phyloP scores from a whole-genome alignment of 53 echinoderm and acorn worm genomes.

The Mesocentrotus franciscanus region DNA sequence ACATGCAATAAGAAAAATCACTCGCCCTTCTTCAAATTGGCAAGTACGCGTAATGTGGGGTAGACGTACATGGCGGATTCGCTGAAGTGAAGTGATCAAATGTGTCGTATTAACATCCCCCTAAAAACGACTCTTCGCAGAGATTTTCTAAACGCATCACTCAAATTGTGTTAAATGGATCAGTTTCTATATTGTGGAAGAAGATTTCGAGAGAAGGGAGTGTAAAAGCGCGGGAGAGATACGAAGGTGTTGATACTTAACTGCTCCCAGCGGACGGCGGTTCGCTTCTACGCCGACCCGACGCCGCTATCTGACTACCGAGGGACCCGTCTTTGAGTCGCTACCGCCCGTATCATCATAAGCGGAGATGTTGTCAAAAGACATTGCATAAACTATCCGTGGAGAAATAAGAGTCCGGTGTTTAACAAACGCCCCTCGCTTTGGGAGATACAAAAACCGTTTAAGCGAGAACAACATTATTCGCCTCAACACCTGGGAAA shows the following conservation, averaged over 20 bases:
- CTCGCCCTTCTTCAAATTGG: background rate
- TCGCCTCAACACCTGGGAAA: conserved; percentile 39
- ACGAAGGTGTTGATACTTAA: conserved; percentile 35
- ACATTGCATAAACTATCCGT: conserved; percentile 36
- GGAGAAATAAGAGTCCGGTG: conserved; percentile 9
- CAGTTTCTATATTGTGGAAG: background rate
- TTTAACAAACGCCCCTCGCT: conserved; percentile 35
- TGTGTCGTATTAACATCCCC: conserved; percentile 41
- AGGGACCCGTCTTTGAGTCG: conserved; percentile 7
- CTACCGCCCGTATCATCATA: conserved; percentile 10
- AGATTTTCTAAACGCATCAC: conserved; percentile 14
- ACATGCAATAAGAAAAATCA: background rate
- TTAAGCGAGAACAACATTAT: conserved; percentile 36
- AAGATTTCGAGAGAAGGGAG: background rate
- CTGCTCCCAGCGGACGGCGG: conserved; percentile 40
- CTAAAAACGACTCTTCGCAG: conserved; percentile 23
- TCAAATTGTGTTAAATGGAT: conserved; percentile 39
- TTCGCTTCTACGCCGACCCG: conserved; percentile 10
- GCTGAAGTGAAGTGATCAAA: conserved; percentile 25
- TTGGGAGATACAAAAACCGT: conserved; percentile 41
- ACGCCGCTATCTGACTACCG: background rate
- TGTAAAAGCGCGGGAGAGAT: background rate
- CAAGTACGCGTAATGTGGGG: background rate
- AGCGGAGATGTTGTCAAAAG: conserved; percentile 31
- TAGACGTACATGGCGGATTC: background rate